Conservation (phyloP, 2,113 vertebrate genomes). For the Pipa parva region DNA sequence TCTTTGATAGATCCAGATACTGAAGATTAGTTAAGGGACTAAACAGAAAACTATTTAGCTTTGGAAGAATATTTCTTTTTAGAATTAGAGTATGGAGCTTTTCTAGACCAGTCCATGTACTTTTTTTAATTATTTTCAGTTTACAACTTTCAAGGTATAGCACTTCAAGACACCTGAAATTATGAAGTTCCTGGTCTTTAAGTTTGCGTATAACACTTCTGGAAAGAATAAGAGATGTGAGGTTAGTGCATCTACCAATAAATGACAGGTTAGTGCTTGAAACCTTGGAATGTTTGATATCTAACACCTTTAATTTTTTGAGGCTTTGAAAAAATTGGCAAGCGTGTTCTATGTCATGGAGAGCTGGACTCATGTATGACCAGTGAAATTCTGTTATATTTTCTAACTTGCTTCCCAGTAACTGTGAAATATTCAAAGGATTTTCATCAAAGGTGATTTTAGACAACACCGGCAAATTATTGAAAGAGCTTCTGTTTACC, state of each 20-base stretch:
- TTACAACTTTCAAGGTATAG: slow-evolving; percentile 46
- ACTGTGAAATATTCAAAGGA: slow-evolving; percentile 35
- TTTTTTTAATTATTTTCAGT: neutral
- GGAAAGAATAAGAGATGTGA: slow-evolving; percentile 41
- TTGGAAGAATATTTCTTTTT: slow-evolving; percentile 17
- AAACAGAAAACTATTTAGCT: slow-evolving; percentile 9
- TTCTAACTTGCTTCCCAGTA: slow-evolving; percentile 18
- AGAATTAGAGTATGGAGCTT: slow-evolving; percentile 29
- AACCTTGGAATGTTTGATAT: slow-evolving; percentile 43
- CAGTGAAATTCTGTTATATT: slow-evolving; percentile 39
- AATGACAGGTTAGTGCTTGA: neutral
- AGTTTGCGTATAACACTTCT: slow-evolving; percentile 6
- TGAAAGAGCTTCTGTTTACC: slow-evolving; percentile 30
- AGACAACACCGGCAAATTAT: slow-evolving; percentile 22
- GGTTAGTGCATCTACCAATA: slow-evolving; percentile 41
- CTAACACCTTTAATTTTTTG: slow-evolving; percentile 28
- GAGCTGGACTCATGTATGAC: slow-evolving; percentile 42
- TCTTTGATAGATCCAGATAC: slow-evolving; percentile 45
- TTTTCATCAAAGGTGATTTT: slow-evolving; percentile 42
- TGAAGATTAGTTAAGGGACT: slow-evolving; percentile 1
- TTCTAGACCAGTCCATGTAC: slow-evolving; percentile 26
- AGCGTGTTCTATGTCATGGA: neutral
- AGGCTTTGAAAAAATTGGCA: slow-evolving; percentile 33
- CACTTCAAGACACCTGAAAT: slow-evolving; percentile 22
- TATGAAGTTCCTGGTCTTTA: neutral